phyloP scores from a whole-genome alignment of 2,797 vertebrate species.

The Danionella dracula region DNA sequence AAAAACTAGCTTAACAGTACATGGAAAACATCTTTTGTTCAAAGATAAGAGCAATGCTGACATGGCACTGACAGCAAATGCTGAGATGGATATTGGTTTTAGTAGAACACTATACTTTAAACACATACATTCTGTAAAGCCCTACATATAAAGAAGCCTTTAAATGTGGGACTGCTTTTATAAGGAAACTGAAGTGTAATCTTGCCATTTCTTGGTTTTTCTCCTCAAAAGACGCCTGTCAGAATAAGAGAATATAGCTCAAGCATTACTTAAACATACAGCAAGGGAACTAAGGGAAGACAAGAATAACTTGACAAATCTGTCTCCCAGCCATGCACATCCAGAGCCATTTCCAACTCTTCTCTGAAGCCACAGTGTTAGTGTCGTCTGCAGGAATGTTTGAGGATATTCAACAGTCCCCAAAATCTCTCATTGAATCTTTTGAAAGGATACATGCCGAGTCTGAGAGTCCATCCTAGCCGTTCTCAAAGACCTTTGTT shows the following conservation, averaged over 20 bases:
- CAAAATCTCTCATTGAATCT: neutral
- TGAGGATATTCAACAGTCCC: neutral
- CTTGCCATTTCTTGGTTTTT: neutral
- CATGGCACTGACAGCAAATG: neutral
- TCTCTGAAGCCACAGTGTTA: neutral
- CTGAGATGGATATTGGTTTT: neutral
- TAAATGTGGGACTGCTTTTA: neutral
- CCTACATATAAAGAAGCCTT: neutral
- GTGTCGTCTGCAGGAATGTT: neutral
- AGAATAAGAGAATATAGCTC: neutral
- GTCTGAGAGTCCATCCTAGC: neutral
- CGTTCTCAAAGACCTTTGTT: neutral
- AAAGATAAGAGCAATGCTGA: conserved; percentile 15
- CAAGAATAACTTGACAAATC: conserved; percentile 17
- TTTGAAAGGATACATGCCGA: conserved; percentile 5
- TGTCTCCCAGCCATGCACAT: neutral
- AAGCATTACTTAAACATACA: neutral
- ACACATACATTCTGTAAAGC: neutral
- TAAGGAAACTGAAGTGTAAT: neutral
- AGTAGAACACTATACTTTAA: neutral
- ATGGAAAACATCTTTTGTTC: too few relatives aligned
- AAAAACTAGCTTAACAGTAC: conserved; percentile 2
- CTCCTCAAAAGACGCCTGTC: neutral
- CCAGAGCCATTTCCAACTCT: neutral
- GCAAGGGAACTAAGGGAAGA: neutral